Conservation (phyloP, 2,888 invertebrate genomes). For the Dioctria rufipes region DNA sequence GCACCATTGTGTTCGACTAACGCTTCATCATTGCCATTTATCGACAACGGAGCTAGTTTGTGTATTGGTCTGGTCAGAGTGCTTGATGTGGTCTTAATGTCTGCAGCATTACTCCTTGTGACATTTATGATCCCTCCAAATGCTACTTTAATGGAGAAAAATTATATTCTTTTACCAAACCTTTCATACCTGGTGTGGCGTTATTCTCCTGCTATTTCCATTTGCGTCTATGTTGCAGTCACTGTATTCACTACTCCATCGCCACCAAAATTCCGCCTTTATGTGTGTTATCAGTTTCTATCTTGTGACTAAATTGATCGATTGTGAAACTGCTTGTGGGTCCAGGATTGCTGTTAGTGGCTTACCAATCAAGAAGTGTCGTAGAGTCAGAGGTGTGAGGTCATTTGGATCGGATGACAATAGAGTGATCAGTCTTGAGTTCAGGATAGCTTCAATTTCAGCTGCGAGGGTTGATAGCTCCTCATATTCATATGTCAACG, state of each 20-base stretch:
- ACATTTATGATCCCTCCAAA: conserved; percentile 31
- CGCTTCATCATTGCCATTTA: too few species aligned
- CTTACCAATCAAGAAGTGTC: neutral
- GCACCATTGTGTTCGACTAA: too few species aligned
- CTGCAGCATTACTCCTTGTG: conserved; percentile 58
- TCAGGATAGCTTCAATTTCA: neutral
- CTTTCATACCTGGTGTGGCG: neutral
- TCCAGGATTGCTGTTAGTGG: neutral
- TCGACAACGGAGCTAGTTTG: neutral
- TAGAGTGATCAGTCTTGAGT: neutral
- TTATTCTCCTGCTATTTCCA: neutral
- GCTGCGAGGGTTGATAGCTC: neutral
- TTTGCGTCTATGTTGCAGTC: neutral
- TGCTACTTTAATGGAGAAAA: neutral
- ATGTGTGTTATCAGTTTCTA: neutral
- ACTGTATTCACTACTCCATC: neutral
- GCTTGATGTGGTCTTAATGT: neutral
- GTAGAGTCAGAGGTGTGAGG: neutral
- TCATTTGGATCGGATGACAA: neutral
- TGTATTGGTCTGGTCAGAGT: neutral
- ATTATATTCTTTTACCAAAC: neutral
- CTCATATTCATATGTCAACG: neutral
- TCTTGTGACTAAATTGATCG: neutral
- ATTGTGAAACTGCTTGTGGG: neutral
- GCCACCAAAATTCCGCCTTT: neutral